Evolutionary conservation across 2,113 vertebrate genomes (phyloP).

Genomic region (Ariopsis seemanni): DNA sequence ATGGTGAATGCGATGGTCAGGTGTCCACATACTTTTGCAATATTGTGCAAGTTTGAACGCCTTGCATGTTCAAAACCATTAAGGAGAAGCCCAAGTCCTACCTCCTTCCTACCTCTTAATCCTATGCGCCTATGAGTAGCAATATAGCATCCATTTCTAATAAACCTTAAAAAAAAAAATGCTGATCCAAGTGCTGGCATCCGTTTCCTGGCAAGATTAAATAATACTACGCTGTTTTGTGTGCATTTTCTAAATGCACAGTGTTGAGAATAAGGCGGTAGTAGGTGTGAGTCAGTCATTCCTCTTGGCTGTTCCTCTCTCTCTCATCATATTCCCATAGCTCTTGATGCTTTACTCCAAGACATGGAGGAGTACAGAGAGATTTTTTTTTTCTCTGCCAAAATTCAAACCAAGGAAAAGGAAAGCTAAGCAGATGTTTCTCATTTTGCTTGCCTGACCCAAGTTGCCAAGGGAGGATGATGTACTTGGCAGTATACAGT

Average conservation of each 20-base stretch:
- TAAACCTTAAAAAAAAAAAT: neutral
- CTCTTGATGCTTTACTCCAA: constrained; percentile 35
- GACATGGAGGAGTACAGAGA: constrained; percentile 22
- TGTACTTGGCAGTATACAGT: constrained; percentile 4
- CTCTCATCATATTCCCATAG: constrained; percentile 25
- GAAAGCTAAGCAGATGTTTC: constrained; percentile 21
- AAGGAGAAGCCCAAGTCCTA: neutral
- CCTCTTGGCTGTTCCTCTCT: constrained; percentile 13
- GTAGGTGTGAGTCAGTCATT: constrained; percentile 33
- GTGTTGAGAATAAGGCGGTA: constrained; percentile 4
- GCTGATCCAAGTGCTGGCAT: neutral
- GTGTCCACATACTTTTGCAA: neutral
- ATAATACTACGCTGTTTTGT: neutral
- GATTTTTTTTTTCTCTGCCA: neutral
- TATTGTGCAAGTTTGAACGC: neutral
- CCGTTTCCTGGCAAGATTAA: neutral
- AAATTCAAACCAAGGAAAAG: constrained; percentile 4
- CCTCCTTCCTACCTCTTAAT: neutral
- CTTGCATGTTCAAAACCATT: neutral
- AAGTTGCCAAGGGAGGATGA: neutral
- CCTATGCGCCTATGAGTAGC: neutral
- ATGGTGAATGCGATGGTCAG: neutral
- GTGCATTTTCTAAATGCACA: constrained; percentile 1
- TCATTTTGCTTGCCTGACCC: neutral
- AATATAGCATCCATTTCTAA: neutral